These are phyloP conservation scores for Mesorhabditis sp. DNA, from an alignment of 2,888 invertebrate genomes.

Conservation along the genomic window DNA sequence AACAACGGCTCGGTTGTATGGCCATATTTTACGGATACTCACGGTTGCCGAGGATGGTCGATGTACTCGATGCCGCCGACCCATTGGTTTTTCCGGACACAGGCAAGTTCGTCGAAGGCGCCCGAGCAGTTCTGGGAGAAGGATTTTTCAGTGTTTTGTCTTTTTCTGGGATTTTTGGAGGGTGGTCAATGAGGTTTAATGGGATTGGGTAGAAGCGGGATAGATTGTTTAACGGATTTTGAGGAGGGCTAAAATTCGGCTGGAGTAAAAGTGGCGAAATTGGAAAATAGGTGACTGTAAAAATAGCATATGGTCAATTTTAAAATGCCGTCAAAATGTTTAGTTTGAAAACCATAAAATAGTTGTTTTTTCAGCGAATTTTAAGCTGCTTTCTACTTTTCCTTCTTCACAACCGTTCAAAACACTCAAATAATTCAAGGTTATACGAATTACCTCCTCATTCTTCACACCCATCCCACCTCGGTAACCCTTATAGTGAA, in stretches of 20 bases:
- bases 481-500: too few species aligned
- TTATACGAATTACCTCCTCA: too few species aligned
- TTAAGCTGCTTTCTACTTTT: too few species aligned
- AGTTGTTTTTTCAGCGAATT: too few species aligned
- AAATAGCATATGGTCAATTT: too few species aligned
- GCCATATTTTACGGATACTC: constrained; percentile 14
- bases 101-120: constrained; percentile 44
- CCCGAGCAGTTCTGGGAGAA: constrained; percentile 46
- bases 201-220: background rate
- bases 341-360: too few species aligned
- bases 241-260: too few species aligned
- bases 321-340: too few species aligned
- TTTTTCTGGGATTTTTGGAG: background rate
- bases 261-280: background rate
- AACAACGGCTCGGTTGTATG: constrained; percentile 10
- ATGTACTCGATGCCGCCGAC: constrained; percentile 56
- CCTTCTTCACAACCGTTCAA: too few species aligned
- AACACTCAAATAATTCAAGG: too few species aligned
- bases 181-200: background rate
- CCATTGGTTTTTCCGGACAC: constrained; percentile 54
- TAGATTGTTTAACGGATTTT: too few species aligned
- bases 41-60: constrained; percentile 54
- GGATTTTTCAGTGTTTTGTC: constrained; percentile 10
- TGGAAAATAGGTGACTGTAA: background rate
- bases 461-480: too few species aligned